These are phyloP conservation scores for Edolisoma coerulescens DNA, from an alignment of 2,113 vertebrate genomes.

Conservation along the genomic window DNA sequence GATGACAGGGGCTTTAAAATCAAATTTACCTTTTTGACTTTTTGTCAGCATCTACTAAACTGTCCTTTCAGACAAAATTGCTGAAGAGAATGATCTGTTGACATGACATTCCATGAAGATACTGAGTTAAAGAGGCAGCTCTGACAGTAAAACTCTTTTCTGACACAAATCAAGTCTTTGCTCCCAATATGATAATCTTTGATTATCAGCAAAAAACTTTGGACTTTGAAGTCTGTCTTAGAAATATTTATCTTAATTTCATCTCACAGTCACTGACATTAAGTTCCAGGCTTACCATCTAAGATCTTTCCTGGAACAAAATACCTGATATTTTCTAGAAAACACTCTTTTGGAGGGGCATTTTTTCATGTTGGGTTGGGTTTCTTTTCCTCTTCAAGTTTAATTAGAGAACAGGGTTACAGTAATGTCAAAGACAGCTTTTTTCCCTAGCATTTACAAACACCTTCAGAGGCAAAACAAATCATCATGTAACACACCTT, in stretches of 20 bases:
- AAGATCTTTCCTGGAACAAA: neutral
- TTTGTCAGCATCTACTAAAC: neutral
- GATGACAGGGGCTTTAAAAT: neutral
- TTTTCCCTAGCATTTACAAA: neutral
- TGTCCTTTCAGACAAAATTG: neutral
- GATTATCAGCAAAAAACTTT: neutral
- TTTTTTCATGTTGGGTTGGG: neutral
- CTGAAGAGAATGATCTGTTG: neutral
- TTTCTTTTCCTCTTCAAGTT: neutral
- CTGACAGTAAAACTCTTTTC: neutral
- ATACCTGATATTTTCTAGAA: neutral
- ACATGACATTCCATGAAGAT: neutral
- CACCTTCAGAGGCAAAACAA: neutral
- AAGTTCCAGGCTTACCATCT: neutral
- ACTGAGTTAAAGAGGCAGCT: neutral
- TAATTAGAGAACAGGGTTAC: neutral
- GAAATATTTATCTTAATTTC: neutral
- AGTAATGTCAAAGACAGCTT: neutral
- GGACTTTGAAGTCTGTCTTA: neutral
- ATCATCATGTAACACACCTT: neutral
- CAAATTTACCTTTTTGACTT: neutral
- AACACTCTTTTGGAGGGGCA: neutral
- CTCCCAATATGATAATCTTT: neutral
- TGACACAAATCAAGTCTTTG: neutral
- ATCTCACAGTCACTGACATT: neutral